Conservation (phyloP, 2,113 vertebrate species). For the Pelmatolapia mariae region DNA sequence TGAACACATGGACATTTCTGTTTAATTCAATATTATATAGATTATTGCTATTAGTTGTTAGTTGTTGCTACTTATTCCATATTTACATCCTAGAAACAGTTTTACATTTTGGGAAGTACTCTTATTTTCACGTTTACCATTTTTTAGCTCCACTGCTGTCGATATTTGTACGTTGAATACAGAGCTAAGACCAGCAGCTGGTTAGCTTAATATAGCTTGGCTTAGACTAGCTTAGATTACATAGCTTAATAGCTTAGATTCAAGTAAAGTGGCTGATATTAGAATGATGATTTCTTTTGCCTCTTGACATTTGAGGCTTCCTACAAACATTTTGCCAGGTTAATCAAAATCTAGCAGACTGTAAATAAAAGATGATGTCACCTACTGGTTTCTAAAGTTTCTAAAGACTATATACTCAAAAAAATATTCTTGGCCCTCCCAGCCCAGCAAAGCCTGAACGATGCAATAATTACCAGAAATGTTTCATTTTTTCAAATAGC, state of each 20-base stretch:
- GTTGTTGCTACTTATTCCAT: not conserved
- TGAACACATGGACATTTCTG: accelerated
- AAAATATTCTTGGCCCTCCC: not conserved
- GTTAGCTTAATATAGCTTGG: accelerated
- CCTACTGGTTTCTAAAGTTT: not conserved
- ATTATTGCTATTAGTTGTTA: accelerated
- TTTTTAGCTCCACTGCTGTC: not conserved
- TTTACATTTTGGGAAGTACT: not conserved
- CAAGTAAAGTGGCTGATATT: not conserved
- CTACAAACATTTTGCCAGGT: not conserved
- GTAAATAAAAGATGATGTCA: not conserved
- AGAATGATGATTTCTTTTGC: accelerated
- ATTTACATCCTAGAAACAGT: not conserved
- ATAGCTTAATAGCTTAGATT: not conserved
- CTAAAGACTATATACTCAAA: not conserved
- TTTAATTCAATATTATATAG: not conserved
- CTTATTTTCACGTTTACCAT: not conserved
- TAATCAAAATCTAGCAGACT: not conserved
- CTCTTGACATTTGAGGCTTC: not conserved
- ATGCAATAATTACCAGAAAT: not conserved
- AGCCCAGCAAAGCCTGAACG: accelerated
- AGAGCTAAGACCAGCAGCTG: not conserved
- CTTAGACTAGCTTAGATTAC: not conserved
- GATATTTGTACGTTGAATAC: accelerated
- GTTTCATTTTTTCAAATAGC: accelerated